phyloP scores from a whole-genome alignment of 2,797 vertebrate genomes.

The Aselliscus stoliczkanus region DNA sequence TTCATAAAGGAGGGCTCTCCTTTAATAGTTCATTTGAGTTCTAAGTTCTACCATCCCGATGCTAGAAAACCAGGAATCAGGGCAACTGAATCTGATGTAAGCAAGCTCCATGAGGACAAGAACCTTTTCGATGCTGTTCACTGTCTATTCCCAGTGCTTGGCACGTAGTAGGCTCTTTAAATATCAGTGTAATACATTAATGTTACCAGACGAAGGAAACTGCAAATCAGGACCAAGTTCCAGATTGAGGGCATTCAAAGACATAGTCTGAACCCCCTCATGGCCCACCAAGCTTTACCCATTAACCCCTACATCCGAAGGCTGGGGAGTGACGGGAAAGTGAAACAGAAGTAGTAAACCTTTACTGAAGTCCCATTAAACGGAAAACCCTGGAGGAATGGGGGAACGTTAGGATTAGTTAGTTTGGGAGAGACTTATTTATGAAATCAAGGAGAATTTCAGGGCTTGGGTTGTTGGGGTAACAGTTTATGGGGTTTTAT shows the following conservation, averaged over 20 bases:
- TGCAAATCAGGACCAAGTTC: background rate
- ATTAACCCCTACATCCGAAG: background rate
- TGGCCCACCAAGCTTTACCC: background rate
- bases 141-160: background rate
- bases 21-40: background rate
- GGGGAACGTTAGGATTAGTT: background rate
- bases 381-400: background rate
- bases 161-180: background rate
- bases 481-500: background rate
- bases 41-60: background rate
- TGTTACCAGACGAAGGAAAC: background rate
- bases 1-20: background rate
- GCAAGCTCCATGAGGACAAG: background rate
- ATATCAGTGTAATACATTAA: background rate
- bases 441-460: background rate
- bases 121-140: background rate
- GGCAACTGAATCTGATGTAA: background rate
- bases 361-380: background rate
- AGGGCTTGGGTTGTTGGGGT: background rate
- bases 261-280: background rate
- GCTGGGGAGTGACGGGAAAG: background rate
- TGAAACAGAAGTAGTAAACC: background rate
- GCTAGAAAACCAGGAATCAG: background rate
- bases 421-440: background rate
- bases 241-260: background rate